Evolutionary conservation across 1,140 invertebrate genomes (phyloP).

Genomic region (Cryptotermes secundus): DNA sequence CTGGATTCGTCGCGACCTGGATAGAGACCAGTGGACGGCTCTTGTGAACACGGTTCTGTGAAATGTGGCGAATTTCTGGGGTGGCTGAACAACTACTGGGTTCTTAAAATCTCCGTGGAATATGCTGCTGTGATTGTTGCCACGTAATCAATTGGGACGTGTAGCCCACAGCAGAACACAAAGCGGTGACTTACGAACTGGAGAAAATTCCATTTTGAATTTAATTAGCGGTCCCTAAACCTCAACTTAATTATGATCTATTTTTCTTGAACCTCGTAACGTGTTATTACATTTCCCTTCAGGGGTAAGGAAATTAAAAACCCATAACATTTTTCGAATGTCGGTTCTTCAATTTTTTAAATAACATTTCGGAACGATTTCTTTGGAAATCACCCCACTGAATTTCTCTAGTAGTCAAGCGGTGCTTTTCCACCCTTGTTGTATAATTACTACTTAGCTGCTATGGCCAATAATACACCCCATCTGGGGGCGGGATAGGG

Average conservation of each 20-base stretch:
- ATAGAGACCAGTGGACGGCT: too few relatives aligned
- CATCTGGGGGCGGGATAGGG: not conserved
- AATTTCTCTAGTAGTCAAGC: not conserved
- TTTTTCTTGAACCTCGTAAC: not conserved
- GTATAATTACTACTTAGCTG: slow-evolving; percentile 17
- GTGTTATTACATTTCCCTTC: not conserved
- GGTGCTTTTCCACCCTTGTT: not conserved
- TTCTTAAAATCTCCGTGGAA: too few relatives aligned
- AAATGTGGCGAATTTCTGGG: too few relatives aligned
- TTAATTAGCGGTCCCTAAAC: not conserved
- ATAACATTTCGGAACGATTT: not conserved
- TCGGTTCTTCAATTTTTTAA: slow-evolving; percentile 1
- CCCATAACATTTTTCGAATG: not conserved
- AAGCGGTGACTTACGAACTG: not conserved
- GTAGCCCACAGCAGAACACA: too few relatives aligned
- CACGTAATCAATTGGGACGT: too few relatives aligned
- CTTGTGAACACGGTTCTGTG: too few relatives aligned
- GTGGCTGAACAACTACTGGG: too few relatives aligned
- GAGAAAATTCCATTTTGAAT: not conserved
- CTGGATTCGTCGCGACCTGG: too few relatives aligned
- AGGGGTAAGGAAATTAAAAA: not conserved
- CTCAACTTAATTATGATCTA: not conserved
- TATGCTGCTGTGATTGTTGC: too few relatives aligned
- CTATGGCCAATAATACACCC: slow-evolving; percentile 15
- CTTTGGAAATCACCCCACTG: not conserved